A percentile compares a stretch with the other conserved stretches of the same genome.
These are phyloP conservation scores for Muschampia plurimacula DNA, from an alignment of 2,888 invertebrate species.

Conservation along the genomic window DNA sequence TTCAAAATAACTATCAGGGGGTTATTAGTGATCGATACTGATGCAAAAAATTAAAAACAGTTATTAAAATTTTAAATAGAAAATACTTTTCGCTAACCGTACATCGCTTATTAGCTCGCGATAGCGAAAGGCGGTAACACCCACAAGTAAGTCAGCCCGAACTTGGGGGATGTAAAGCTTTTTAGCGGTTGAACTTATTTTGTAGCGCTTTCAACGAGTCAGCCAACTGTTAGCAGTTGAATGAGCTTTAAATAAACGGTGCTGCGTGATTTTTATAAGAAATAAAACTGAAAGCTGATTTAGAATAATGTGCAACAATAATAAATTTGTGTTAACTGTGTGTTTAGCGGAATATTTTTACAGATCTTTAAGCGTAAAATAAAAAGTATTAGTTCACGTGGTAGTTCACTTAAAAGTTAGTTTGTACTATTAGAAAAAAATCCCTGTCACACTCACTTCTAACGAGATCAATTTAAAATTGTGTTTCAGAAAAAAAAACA, in stretches of 20 bases:
- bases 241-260: constrained; percentile 19
- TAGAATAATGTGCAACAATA: not conserved
- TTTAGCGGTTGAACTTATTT: constrained; percentile 39
- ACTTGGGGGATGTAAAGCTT: constrained; percentile 37
- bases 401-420: no score
- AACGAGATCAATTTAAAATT: no score
- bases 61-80: not conserved
- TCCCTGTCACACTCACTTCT: no score
- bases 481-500: no score
- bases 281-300: not conserved
- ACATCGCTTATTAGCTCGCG: not conserved
- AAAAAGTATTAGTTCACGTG: no score
- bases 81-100: no score
- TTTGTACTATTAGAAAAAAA: no score
- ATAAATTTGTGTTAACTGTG: not conserved
- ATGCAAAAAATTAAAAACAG: not conserved
- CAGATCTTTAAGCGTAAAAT: no score
- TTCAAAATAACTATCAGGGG: no score
- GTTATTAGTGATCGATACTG: no score
- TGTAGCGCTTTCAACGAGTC: constrained; percentile 35
- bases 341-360: not conserved
- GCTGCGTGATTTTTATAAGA: constrained; percentile 10
- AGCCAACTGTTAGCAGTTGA: constrained; percentile 24
- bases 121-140: constrained; percentile 6
- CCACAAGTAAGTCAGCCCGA: constrained; percentile 26